Evolutionary conservation across 2,113 vertebrate genomes (phyloP).

Genomic region (Rhinopomastus cyanomelas): DNA sequence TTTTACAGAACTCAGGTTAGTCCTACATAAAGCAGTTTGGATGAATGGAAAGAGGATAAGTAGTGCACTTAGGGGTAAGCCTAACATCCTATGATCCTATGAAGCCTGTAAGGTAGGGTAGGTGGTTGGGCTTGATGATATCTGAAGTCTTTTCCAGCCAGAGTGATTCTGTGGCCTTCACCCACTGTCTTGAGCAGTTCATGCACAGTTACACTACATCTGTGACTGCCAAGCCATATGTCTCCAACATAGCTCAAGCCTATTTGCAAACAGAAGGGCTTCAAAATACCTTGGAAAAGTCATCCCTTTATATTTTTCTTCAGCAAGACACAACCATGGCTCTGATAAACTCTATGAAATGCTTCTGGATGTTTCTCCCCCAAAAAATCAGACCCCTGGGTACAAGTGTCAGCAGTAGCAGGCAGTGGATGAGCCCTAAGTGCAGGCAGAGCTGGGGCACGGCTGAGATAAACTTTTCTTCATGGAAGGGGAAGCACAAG

Average conservation of each 20-base stretch:
- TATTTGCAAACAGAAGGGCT: not conserved
- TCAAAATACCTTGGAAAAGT: not conserved
- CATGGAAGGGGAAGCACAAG: not conserved
- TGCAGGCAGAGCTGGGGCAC: not conserved
- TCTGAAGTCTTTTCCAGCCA: too few species aligned
- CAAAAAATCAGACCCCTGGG: not conserved
- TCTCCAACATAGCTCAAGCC: not conserved
- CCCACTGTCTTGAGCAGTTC: not conserved
- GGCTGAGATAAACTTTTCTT: not conserved
- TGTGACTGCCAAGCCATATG: not conserved
- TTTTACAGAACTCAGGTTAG: not conserved
- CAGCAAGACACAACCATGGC: not conserved
- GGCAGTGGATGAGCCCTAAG: not conserved
- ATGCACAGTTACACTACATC: not conserved
- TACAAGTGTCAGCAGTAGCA: rapidly evolving
- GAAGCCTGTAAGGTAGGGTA: too few species aligned
- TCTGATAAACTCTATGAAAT: not conserved
- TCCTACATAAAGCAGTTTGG: not conserved
- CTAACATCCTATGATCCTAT: too few species aligned
- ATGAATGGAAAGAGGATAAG: not conserved
- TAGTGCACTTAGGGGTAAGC: too few species aligned
- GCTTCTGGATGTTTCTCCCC: not conserved
- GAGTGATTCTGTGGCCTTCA: too few species aligned
- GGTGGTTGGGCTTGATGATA: too few species aligned
- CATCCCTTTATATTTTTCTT: not conserved